These are phyloP conservation scores for Nanorana parkeri DNA, from an alignment of 2,113 vertebrate genomes.

Conservation along the genomic window DNA sequence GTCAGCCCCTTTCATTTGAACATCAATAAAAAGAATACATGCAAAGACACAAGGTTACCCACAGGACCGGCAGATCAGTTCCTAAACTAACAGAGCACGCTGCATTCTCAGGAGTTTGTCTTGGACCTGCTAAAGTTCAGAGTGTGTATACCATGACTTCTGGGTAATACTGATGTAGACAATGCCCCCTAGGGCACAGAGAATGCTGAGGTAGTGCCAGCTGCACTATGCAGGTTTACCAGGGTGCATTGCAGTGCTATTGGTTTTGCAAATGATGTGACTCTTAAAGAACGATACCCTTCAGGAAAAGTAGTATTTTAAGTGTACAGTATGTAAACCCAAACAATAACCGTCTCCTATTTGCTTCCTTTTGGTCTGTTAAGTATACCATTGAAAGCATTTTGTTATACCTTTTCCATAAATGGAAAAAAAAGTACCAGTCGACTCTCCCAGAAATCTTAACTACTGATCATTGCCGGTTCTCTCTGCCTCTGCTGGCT, in stretches of 20 bases:
- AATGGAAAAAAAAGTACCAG: too few relatives aligned
- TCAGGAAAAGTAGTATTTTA: too few relatives aligned
- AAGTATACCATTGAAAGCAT: too few relatives aligned
- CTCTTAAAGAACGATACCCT: too few relatives aligned
- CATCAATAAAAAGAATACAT: constrained; percentile 42
- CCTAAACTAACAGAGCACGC: constrained; percentile 22
- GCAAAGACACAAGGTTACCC: constrained; percentile 32
- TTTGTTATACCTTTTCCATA: too few relatives aligned
- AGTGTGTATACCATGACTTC: not conserved
- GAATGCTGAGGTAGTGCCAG: not conserved
- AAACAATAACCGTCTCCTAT: too few relatives aligned
- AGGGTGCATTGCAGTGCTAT: not conserved
- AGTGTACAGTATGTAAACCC: too few relatives aligned
- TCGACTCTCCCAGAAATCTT: too few relatives aligned
- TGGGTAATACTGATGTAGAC: not conserved
- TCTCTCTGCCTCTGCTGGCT: too few relatives aligned
- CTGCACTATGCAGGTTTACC: not conserved
- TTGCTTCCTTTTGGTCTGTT: too few relatives aligned
- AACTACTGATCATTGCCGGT: too few relatives aligned
- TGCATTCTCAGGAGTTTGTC: not conserved
- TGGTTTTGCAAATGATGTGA: too few relatives aligned
- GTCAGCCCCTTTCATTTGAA: constrained; percentile 43
- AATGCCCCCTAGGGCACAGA: not conserved
- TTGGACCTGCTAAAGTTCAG: not conserved
- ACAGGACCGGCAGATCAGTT: constrained; percentile 41